Base-by-base conservation (phyloP, 1,140 invertebrate genomes). In the Drosophila pruinosa region DNA sequence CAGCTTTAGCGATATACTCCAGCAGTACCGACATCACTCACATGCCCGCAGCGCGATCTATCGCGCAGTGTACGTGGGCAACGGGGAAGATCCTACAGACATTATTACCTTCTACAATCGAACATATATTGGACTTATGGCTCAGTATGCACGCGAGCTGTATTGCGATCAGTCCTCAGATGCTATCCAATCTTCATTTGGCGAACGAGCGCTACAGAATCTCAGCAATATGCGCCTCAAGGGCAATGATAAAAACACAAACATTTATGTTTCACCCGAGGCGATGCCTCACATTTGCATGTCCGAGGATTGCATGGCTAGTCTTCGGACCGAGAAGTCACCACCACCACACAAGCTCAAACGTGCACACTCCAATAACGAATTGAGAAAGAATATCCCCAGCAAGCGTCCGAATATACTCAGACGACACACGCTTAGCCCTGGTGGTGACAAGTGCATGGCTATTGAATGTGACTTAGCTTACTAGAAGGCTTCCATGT, bases 1-100 rank as follows among this genome's bases (percentile, higher is more conserved):
- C 73, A 94, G 94, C 43, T 98, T 99, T 90, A 95, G 96, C 38
- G 95, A 97, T 57, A 98, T 99, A 36, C 98, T 99, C 95, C 94
- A 95, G 59, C 96, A 95, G 86, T 99, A 99, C 89, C 92, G 97
- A 76, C 92, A 95, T 24, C 97, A 99, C 80, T 97, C 98, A 0
- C 96, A 99, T 89, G 96, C 97, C 1, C 94, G 94, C 19, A 97
- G 95, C 45, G 94, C 97, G 92, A 96, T 99, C 4, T 99, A 99
- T 91, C 93, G 98, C 63, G 96, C 95, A 77, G 97, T 99, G 10
- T 91, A 97, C 24, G 93, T 97, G 12, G 91, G 77, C 2, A 34
- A 72, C 5, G 78, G 65, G 0, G 53, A 48, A 14, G 34, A 28
- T 0, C 2, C 17, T 1, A 38, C 8, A 0, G 79, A 88, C 17